Conservation (phyloP, 2,888 invertebrate genomes). For the Stenichneumon culpator region DNA sequence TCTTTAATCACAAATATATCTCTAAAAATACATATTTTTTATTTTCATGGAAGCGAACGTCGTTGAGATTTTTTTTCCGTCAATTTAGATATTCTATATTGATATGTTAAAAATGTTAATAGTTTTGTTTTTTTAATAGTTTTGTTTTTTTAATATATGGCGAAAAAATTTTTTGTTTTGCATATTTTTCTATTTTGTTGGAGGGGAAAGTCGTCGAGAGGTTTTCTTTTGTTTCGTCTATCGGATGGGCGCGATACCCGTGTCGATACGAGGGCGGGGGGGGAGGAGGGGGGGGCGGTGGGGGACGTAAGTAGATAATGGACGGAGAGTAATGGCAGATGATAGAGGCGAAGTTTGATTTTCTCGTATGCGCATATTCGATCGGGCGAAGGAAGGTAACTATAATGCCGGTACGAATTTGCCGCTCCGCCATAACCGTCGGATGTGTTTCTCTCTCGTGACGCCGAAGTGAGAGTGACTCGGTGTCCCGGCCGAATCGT, state of each 20-base stretch:
- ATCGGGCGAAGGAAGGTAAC: conserved; percentile 1
- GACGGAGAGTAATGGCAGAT: not conserved
- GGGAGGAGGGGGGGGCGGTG: no score
- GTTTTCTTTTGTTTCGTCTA: not conserved
- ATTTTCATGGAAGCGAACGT: no score
- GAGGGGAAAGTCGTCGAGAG: no score
- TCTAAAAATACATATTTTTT: no score
- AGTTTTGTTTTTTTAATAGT: no score
- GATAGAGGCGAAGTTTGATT: conserved; percentile 8
- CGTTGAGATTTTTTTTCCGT: no score
- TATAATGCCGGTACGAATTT: conserved; percentile 13
- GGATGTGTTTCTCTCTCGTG: not conserved
- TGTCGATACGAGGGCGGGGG: not conserved
- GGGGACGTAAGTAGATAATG: not conserved
- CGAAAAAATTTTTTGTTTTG: no score
- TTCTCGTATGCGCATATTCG: conserved; percentile 6
- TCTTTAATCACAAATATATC: no score
- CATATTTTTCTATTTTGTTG: no score
- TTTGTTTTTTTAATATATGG: no score
- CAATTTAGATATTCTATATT: no score
- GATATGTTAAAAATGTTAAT: no score
- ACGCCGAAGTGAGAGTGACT: conserved; percentile 13
- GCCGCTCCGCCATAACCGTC: not conserved
- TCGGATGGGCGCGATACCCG: not conserved
- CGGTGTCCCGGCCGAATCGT: conserved; percentile 73